Evolutionary conservation across 2,888 invertebrate species (phyloP).

Genomic region (Diaphora mendica): DNA sequence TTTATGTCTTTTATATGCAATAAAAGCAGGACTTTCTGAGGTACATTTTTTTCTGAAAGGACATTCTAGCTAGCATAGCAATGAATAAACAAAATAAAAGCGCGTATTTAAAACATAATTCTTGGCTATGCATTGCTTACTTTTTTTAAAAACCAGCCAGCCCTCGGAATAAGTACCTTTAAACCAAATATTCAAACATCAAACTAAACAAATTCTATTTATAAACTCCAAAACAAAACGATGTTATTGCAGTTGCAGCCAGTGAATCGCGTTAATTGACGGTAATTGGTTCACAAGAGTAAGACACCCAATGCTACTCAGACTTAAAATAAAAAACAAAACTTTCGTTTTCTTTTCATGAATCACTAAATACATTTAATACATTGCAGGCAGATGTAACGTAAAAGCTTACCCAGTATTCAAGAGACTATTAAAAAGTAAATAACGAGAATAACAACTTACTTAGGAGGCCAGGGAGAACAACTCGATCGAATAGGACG

Average conservation of each 20-base stretch:
- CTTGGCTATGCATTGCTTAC: not conserved
- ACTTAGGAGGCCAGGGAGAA: conserved; percentile 24
- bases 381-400: conserved; percentile 44
- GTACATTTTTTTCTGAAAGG: not conserved
- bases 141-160: not conserved
- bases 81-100: not conserved
- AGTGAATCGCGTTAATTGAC: conserved; percentile 52
- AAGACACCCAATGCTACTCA: conserved; percentile 52
- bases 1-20: not conserved
- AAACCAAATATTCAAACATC: conserved; percentile 1
- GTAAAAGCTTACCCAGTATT: conserved; percentile 5
- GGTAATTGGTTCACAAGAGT: conserved; percentile 54
- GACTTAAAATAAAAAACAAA: conserved; percentile 49
- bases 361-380: conserved; percentile 40
- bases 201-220: conserved; percentile 28
- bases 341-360: conserved; percentile 23
- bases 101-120: not conserved
- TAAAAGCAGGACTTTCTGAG: not conserved
- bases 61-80: not conserved
- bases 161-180: not conserved
- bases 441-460: conserved; percentile 42
- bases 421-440: conserved; percentile 33
- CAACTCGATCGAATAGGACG: conserved; percentile 13
- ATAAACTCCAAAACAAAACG: conserved; percentile 32
- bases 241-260: conserved; percentile 31